These are phyloP conservation scores for Chydorus sphaericus DNA, from an alignment of 2,888 invertebrate species.

Conservation along the genomic window DNA sequence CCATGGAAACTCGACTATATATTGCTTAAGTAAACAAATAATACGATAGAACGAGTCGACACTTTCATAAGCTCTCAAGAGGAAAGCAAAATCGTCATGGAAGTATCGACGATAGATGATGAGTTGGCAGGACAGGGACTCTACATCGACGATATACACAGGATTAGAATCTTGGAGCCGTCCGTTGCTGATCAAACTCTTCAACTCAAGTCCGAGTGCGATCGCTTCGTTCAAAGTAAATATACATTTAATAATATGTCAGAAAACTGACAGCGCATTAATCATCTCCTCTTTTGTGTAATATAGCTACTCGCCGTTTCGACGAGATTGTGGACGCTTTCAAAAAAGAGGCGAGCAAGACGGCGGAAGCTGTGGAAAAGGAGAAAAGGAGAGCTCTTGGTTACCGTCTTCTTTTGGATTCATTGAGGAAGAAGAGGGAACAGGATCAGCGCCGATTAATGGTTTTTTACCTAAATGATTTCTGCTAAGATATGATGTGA, in stretches of 20 bases:
- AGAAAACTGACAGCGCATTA: neutral
- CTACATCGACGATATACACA: slow-evolving; percentile 9
- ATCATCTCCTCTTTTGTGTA: neutral
- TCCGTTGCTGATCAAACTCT: slow-evolving; percentile 2
- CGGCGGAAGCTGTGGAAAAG: neutral
- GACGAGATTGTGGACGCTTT: slow-evolving; percentile 2
- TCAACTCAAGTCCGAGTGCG: neutral
- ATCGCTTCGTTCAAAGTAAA: slow-evolving; percentile 1
- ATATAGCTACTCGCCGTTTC: neutral
- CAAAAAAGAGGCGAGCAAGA: neutral
- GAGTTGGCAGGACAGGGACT: neutral
- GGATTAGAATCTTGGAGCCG: slow-evolving; percentile 3
- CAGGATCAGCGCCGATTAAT: slow-evolving; percentile 7
- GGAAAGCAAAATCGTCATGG: too few species aligned
- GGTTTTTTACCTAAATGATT: neutral
- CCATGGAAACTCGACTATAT: too few species aligned
- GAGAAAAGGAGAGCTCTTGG: slow-evolving; percentile 7
- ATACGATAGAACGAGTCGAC: too few species aligned
- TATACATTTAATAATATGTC: neutral
- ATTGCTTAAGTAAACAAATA: too few species aligned
- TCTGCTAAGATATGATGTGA: neutral
- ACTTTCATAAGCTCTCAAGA: too few species aligned
- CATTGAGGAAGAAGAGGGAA: slow-evolving; percentile 2
- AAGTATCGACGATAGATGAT: neutral
- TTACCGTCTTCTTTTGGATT: neutral